These are phyloP conservation scores for Ylistrum balloti DNA, from an alignment of 1,140 invertebrate genomes.

Conservation along the genomic window DNA sequence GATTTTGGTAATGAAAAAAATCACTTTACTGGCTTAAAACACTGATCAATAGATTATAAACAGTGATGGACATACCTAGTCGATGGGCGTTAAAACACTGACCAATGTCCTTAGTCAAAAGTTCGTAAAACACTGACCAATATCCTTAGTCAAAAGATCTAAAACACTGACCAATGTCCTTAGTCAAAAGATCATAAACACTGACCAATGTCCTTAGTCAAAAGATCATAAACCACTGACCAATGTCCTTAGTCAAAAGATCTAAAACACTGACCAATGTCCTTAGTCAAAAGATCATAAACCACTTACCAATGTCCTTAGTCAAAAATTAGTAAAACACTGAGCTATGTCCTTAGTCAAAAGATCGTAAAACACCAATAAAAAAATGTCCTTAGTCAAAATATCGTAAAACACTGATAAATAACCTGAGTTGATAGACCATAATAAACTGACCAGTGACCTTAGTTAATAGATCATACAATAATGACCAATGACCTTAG, in stretches of 20 bases:
- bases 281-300: not conserved
- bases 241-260: not conserved
- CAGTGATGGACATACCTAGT: not conserved
- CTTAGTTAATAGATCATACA: not conserved
- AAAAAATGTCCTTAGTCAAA: too few species aligned
- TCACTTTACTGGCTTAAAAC: too few species aligned
- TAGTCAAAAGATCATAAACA: not conserved
- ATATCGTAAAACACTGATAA: too few species aligned
- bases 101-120: not conserved
- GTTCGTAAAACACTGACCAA: not conserved
- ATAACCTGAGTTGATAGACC: too few species aligned
- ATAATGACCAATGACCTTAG: too few species aligned
- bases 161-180: not conserved
- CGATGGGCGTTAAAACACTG: not conserved
- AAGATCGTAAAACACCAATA: too few species aligned
- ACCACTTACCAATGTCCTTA: not conserved
- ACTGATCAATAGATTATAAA: not conserved
- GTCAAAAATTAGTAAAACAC: not conserved
- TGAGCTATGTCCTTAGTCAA: too few species aligned
- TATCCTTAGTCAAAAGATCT: not conserved
- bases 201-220: not conserved
- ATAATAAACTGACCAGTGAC: too few species aligned
- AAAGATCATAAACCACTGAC: not conserved
- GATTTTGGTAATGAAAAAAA: too few species aligned
- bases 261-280: not conserved